Evolutionary conservation across 2,888 invertebrate species (phyloP), one percentile per base, ranked within the genome.

Genomic region (Cheiracanthium punctorium): DNA sequence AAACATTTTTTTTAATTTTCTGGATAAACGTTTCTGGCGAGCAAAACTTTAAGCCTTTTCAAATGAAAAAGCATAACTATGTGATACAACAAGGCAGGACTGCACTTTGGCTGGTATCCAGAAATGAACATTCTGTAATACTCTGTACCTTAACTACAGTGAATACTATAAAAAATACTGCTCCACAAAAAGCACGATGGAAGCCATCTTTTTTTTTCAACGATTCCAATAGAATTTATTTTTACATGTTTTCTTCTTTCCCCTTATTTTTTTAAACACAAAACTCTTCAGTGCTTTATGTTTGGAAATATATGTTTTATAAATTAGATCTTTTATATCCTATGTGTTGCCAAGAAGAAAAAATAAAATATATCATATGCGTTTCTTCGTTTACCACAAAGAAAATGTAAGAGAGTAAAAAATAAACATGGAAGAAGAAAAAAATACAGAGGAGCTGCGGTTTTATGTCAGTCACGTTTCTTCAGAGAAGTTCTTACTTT

Each of bases 241-340:
- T 17, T 48, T 48, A 37, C 12, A 37, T 12, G 12, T 37, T 37
- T 37, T 37, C 12, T 37, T 37, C 7, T 37, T 37, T 37, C 12
- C 5, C 5, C 37, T 37, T 37, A 8, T 37, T 48, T 12, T 48
- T 17, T 2, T 17, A 17, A 17, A 48, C 17, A 2, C 48, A 17
- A 48, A 48, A 17, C 2, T 17, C 17, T 17, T 48, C 2, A 2
- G 1, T 17, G 8, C 48, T 48, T 48, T 48, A 5, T 48, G 48
- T 48, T 48, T 48, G 48, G 48, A 48, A 48, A 14, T 48, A n/a
- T n/a, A 48, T 48, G 48, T 48, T 48, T 48, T 48, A 48, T 48
- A 17, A 14, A 48, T 48, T 48, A 48, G 17, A 48, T 48, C 17
- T 14, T 48, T 48, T 17, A 48, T 48, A 48, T 48, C 48, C 17